Evolutionary conservation across 1,140 invertebrate genomes (phyloP).

Genomic region (Reticulitermes speratus): DNA sequence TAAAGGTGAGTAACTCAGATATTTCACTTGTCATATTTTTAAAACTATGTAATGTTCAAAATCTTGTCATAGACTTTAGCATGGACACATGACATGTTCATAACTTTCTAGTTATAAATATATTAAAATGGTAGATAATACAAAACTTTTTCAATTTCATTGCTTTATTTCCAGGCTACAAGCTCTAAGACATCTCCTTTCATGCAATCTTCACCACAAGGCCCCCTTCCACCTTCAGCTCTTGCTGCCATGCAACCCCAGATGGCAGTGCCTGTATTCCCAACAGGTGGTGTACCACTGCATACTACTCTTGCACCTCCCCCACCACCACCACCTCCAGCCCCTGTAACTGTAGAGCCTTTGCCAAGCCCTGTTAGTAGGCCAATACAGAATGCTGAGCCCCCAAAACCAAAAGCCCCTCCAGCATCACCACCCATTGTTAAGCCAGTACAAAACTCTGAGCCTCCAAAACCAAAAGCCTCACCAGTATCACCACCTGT

Average conservation of each 20-base stretch:
- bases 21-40: too few relatives aligned
- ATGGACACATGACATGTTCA: too few relatives aligned
- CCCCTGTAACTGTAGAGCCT: slow-evolving; percentile 22
- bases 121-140: too few relatives aligned
- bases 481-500: neutral
- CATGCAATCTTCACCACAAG: slow-evolving; percentile 38
- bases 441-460: neutral
- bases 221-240: slow-evolving; percentile 51
- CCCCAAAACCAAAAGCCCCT: neutral
- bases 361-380: neutral
- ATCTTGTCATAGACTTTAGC: too few relatives aligned
- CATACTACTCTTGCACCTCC: slow-evolving; percentile 44
- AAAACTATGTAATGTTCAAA: too few relatives aligned
- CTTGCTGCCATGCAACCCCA: slow-evolving; percentile 60
- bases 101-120: too few relatives aligned
- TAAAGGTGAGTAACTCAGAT: too few relatives aligned
- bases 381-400: neutral
- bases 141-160: too few relatives aligned
- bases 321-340: slow-evolving; percentile 48
- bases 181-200: slow-evolving; percentile 14
- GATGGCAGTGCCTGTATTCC: slow-evolving; percentile 69
- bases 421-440: neutral
- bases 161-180: neutral
- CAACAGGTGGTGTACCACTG: slow-evolving; percentile 48
- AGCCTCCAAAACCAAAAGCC: neutral